A percentile compares a stretch with the other conserved stretches of the same genome.
Conservation (phyloP, 1,140 invertebrate genomes). For the Wasmannia auropunctata region DNA sequence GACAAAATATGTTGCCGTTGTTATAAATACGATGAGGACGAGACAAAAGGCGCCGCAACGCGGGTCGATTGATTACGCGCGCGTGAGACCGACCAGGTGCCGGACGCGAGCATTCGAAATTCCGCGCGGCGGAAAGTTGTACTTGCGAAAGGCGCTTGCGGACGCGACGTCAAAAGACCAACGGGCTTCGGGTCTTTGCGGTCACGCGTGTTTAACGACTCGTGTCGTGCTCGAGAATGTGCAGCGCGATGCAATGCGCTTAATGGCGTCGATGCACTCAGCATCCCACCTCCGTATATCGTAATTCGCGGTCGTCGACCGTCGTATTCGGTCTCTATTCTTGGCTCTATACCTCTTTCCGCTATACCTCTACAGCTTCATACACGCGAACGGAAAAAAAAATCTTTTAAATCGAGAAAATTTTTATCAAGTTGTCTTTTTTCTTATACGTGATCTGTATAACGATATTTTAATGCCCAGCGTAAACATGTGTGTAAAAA, state of each 20-base stretch:
- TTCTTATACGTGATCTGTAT: neutral
- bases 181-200: conserved; percentile 17
- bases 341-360: neutral
- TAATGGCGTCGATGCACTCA: conserved; percentile 28
- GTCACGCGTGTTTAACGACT: conserved; percentile 47
- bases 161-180: conserved; percentile 7
- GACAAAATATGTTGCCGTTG: conserved; percentile 8
- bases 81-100: neutral
- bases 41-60: neutral
- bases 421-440: neutral
- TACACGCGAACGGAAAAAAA: neutral
- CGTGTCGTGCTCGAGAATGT: conserved; percentile 32
- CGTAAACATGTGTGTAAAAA: neutral
- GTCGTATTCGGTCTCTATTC: conserved; percentile 6
- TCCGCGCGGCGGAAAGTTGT: neutral
- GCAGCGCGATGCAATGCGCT: conserved; percentile 11
- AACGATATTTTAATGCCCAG: neutral
- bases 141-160: conserved; percentile 5
- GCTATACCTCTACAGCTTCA: too few species aligned
- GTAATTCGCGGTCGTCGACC: conserved; percentile 13
- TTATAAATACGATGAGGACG: neutral
- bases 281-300: conserved; percentile 1
- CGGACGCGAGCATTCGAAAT: conserved; percentile 1
- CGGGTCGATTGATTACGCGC: conserved; percentile 26
- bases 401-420: neutral